These are phyloP conservation scores for Eutrigla gurnardus DNA, from an alignment of 2,797 vertebrate genomes.

Conservation along the genomic window DNA sequence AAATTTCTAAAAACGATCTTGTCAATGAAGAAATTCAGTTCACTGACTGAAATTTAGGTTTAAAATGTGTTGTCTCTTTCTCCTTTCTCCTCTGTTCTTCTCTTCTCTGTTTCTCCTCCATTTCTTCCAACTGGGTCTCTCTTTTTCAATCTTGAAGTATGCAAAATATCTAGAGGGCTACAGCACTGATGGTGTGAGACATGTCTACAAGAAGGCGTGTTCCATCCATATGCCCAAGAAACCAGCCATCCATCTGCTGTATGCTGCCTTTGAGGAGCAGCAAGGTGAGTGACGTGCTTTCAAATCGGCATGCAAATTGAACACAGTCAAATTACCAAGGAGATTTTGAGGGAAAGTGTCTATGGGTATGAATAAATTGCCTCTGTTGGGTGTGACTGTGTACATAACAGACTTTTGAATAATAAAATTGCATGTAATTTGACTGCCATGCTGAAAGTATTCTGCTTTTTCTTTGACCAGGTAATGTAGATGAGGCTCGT, in stretches of 20 bases:
- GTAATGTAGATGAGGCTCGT: slow-evolving; percentile 92
- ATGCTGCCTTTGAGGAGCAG: slow-evolving; percentile 98
- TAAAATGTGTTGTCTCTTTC: slow-evolving; percentile 77
- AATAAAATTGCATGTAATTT: neutral
- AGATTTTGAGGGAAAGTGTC: neutral
- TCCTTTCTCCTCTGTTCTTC: slow-evolving; percentile 67
- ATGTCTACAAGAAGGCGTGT: slow-evolving; percentile 97
- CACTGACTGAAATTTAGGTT: slow-evolving; percentile 77
- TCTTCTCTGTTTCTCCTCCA: slow-evolving; percentile 75
- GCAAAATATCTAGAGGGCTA: slow-evolving; percentile 99
- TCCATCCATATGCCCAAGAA: slow-evolving; percentile 95
- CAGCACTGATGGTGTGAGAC: slow-evolving; percentile 95
- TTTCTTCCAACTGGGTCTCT: slow-evolving; percentile 77
- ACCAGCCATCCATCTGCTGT: slow-evolving; percentile 94
- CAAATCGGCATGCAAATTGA: slow-evolving; percentile 1
- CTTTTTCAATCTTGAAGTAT: slow-evolving; percentile 93
- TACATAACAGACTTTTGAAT: neutral
- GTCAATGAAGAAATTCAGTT: slow-evolving; percentile 91
- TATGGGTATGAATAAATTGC: neutral
- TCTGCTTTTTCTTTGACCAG: slow-evolving; percentile 70
- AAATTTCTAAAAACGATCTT: slow-evolving; percentile 98
- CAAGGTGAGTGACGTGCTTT: slow-evolving; percentile 86
- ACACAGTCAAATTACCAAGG: neutral
- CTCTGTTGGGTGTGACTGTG: neutral
- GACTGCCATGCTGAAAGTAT: neutral